Conservation (phyloP, 2,888 invertebrate species). For the Cloeon dipterum region DNA sequence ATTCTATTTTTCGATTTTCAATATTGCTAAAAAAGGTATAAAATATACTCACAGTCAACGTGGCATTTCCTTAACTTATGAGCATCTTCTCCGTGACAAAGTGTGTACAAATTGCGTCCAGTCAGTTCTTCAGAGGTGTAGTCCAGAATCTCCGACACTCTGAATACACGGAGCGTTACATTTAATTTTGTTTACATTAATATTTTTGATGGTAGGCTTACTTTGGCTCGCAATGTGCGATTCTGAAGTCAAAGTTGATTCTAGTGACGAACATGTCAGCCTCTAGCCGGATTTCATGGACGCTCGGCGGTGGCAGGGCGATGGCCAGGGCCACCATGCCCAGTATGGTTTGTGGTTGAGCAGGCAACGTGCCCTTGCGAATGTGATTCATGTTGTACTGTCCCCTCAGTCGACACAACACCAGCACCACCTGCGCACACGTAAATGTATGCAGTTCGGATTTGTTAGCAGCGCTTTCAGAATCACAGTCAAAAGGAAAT, state of each 20-base stretch:
- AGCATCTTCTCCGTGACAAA: conserved; percentile 91
- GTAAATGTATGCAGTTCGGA: conserved; percentile 7
- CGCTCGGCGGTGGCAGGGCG: conserved; percentile 87
- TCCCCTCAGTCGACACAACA: conserved; percentile 75
- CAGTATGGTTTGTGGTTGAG: conserved; percentile 40
- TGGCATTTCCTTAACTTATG: conserved; percentile 85
- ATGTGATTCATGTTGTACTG: conserved; percentile 84
- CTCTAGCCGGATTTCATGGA: conserved; percentile 88
- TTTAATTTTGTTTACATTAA: neutral
- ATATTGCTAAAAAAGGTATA: neutral
- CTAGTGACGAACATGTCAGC: conserved; percentile 92
- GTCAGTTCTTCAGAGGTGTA: conserved; percentile 84
- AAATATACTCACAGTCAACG: conserved; percentile 64
- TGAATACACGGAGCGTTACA: conserved; percentile 15
- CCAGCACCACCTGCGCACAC: conserved; percentile 60
- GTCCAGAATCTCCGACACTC: conserved; percentile 80
- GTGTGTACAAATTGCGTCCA: conserved; percentile 77
- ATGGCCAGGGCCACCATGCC: conserved; percentile 92
- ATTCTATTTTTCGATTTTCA: neutral
- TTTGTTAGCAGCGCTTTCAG: neutral
- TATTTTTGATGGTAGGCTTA: conserved; percentile 18
- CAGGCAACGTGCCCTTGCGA: conserved; percentile 43
- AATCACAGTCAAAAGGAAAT: neutral
- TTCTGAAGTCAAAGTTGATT: conserved; percentile 85
- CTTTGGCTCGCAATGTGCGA: conserved; percentile 94